These are phyloP conservation scores for Takifugu ocellatus DNA, from an alignment of 2,797 vertebrate genomes.

Conservation along the genomic window DNA sequence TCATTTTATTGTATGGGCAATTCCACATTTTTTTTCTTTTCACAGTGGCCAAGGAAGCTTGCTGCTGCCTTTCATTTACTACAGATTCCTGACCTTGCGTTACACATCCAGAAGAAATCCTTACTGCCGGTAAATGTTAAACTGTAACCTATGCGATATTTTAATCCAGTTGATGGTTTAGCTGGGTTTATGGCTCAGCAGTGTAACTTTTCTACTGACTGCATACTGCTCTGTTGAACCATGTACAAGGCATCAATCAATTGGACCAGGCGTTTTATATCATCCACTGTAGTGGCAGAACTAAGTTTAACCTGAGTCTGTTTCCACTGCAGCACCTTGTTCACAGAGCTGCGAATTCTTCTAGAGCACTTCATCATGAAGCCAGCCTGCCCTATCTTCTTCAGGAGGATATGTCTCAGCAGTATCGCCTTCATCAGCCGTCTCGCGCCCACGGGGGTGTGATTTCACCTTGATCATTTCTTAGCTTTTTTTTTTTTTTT, in stretches of 20 bases:
- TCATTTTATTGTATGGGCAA: neutral
- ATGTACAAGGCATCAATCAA: too few species aligned
- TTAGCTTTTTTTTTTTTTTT: conserved; percentile 26
- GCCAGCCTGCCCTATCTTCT: conserved; percentile 89
- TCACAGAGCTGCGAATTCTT: conserved; percentile 92
- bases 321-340: conserved; percentile 83
- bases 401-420: conserved; percentile 93
- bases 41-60: conserved; percentile 94
- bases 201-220: too few species aligned
- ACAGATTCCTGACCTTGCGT: conserved; percentile 94
- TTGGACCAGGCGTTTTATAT: neutral
- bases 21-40: conserved; percentile 29
- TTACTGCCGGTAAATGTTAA: conserved; percentile 88
- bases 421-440: conserved; percentile 97
- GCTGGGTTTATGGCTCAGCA: too few species aligned
- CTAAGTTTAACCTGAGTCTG: conserved; percentile 3
- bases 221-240: too few species aligned
- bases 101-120: conserved; percentile 97
- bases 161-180: too few species aligned
- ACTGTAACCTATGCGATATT: neutral
- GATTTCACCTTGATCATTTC: conserved; percentile 46
- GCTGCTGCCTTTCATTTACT: conserved; percentile 97
- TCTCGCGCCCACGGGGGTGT: conserved; percentile 91
- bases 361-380: conserved; percentile 97
- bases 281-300: neutral